Evolutionary conservation across 2,797 vertebrate species (phyloP).

Genomic region (Dryobates pubescens): DNA sequence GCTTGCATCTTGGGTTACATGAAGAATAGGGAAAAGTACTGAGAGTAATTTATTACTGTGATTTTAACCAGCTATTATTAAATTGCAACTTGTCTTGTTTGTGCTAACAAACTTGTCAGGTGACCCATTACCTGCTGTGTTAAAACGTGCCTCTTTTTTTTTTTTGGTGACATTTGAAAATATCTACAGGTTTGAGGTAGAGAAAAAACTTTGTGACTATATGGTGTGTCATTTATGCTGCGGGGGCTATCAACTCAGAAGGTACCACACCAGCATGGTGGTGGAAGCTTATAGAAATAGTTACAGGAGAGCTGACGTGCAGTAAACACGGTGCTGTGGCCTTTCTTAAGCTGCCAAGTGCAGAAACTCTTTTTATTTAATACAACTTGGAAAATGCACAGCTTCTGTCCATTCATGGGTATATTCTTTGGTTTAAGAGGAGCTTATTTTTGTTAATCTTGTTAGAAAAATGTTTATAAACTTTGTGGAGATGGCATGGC

Average conservation of each 20-base stretch:
- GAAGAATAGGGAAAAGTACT: background rate
- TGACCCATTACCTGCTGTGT: background rate
- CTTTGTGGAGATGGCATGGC: background rate
- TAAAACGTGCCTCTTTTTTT: background rate
- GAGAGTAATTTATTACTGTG: background rate
- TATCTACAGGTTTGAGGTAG: background rate
- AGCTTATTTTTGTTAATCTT: background rate
- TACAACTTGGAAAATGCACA: background rate
- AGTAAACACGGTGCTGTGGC: background rate
- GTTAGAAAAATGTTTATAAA: background rate
- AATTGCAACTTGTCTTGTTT: conserved; percentile 20
- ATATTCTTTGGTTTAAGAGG: background rate
- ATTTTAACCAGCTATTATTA: conserved; percentile 39
- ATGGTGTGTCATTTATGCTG: background rate
- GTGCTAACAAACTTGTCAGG: background rate
- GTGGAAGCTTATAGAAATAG: background rate
- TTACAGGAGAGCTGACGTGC: background rate
- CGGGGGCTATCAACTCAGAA: background rate
- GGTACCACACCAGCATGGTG: background rate
- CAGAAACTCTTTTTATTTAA: background rate
- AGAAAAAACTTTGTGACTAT: background rate
- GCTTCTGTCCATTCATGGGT: background rate
- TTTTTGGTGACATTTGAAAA: background rate
- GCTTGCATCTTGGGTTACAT: background rate
- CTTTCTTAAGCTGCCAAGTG: background rate